Conservation (phyloP, 1,140 invertebrate species). For the Dufourea novaeangliae region DNA sequence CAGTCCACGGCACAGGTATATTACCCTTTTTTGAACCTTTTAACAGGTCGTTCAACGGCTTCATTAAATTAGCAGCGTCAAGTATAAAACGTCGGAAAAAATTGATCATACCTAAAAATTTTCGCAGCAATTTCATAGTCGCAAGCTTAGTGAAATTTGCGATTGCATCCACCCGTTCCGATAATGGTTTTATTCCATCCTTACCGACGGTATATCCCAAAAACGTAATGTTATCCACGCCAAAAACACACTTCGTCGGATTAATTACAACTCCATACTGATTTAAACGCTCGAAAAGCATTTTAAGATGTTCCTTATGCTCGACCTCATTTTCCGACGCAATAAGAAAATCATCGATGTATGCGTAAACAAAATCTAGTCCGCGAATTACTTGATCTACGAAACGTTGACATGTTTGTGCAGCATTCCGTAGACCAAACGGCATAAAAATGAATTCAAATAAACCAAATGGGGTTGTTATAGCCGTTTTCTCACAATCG, state of each 20-base stretch:
- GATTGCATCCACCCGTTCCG: neutral
- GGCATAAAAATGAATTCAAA: neutral
- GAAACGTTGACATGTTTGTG: neutral
- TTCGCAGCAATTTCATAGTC: neutral
- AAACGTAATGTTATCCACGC: neutral
- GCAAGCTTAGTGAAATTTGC: neutral
- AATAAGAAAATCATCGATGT: neutral
- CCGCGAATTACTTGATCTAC: neutral
- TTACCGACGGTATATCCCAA: neutral
- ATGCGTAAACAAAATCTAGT: neutral
- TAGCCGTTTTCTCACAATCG: neutral
- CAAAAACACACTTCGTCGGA: neutral
- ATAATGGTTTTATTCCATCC: neutral
- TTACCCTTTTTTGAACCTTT: neutral
- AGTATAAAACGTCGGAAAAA: slow-evolving; percentile 9
- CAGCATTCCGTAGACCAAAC: neutral
- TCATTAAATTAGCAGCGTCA: neutral
- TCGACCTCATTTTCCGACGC: too few species aligned
- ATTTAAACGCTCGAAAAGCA: too few species aligned
- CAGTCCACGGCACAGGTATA: neutral
- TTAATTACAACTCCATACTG: neutral
- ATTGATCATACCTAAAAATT: slow-evolving; percentile 23
- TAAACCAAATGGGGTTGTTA: neutral
- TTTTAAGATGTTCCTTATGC: too few species aligned
- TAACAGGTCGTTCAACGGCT: neutral